Evolutionary conservation across 2,888 invertebrate genomes (phyloP).

Genomic region (Harpagoxenus sublaevis): DNA sequence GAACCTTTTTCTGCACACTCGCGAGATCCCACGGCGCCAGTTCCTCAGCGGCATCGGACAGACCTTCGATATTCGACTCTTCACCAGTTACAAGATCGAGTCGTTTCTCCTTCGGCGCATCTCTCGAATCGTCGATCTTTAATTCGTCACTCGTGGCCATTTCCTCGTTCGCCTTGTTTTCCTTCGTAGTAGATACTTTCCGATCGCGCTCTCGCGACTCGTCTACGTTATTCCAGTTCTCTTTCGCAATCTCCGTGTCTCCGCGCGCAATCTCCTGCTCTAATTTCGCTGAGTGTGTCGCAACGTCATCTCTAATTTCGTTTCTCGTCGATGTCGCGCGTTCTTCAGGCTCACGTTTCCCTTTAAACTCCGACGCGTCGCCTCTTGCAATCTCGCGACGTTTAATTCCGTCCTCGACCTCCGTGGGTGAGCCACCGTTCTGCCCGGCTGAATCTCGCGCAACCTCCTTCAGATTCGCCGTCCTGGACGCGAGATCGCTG

Average conservation of each 20-base stretch:
- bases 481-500: slow-evolving; percentile 70
- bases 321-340: slow-evolving; percentile 55
- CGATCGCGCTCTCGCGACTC: slow-evolving; percentile 27
- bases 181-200: not conserved
- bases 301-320: slow-evolving; percentile 70
- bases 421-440: not conserved
- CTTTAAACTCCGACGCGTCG: slow-evolving; percentile 1
- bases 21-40: slow-evolving; percentile 68
- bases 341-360: slow-evolving; percentile 35
- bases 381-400: not conserved
- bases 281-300: slow-evolving; percentile 66
- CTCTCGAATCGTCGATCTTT: slow-evolving; percentile 1
- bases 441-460: not conserved
- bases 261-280: slow-evolving; percentile 42
- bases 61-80: slow-evolving; percentile 58
- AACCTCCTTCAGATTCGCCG: slow-evolving; percentile 10
- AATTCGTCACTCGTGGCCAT: slow-evolving; percentile 6
- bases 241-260: slow-evolving; percentile 62
- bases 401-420: slow-evolving; percentile 27
- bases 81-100: slow-evolving; percentile 36
- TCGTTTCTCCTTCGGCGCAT: not conserved
- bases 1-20: slow-evolving; percentile 58
- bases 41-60: slow-evolving; percentile 54
- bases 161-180: slow-evolving; percentile 34
- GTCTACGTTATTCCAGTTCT: slow-evolving; percentile 46